Percentiles rank a stretch among this genome's conserved stretches.
Evolutionary conservation across 1,140 invertebrate species (phyloP).

Genomic region (Zaprionus ghesquierei): DNA sequence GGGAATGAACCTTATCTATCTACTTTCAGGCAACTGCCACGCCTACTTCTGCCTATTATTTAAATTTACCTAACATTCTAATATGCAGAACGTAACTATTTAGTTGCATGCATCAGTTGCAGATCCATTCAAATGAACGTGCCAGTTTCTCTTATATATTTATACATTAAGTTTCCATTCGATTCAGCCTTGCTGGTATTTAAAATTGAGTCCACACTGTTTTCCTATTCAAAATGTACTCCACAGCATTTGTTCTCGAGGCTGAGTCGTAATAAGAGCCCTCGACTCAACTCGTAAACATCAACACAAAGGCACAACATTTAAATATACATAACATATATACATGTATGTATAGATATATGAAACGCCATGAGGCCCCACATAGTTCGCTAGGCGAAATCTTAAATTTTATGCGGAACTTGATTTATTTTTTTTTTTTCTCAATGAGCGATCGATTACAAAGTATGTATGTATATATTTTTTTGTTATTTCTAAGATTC

Average conservation of each 20-base stretch:
- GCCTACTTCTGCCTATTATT: too few relatives aligned
- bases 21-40: too few relatives aligned
- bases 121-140: background rate
- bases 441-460: constrained; percentile 7
- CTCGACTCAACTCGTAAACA: constrained; percentile 21
- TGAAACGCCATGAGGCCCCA: constrained; percentile 42
- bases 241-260: constrained; percentile 30
- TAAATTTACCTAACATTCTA: too few relatives aligned
- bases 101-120: background rate
- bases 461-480: constrained; percentile 2
- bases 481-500: constrained; percentile 16
- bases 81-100: too few relatives aligned
- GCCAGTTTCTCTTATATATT: background rate
- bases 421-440: constrained; percentile 46
- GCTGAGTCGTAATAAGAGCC: constrained; percentile 50
- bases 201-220: constrained; percentile 7
- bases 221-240: background rate
- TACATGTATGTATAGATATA: constrained; percentile 49
- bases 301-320: constrained; percentile 4
- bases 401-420: constrained; percentile 60
- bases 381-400: constrained; percentile 20
- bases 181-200: background rate
- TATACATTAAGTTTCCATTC: background rate
- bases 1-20: too few relatives aligned
- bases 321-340: background rate